Conservation (phyloP, 2,888 invertebrate genomes). For the Timandra comae region DNA sequence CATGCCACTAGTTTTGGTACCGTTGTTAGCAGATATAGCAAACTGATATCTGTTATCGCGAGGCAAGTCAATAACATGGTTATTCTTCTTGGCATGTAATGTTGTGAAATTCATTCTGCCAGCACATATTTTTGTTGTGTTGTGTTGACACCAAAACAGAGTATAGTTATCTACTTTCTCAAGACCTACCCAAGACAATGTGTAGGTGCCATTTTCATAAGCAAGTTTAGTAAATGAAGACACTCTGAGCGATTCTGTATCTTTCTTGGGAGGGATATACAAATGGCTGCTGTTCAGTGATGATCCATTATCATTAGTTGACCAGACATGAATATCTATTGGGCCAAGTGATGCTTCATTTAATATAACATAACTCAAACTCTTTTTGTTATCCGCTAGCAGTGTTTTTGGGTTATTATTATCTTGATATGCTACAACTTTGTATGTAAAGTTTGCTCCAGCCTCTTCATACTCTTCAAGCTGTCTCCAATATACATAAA, state of each 20-base stretch:
- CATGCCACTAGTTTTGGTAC: conserved; percentile 86
- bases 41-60: conserved; percentile 81
- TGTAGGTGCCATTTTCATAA: conserved; percentile 83
- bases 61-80: conserved; percentile 78
- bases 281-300: conserved; percentile 76
- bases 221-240: conserved; percentile 83
- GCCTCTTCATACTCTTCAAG: conserved; percentile 82
- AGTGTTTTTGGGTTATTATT: conserved; percentile 39
- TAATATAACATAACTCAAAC: conserved; percentile 78
- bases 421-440: conserved; percentile 60
- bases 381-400: conserved; percentile 70
- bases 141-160: conserved; percentile 85
- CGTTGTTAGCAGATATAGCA: conserved; percentile 87
- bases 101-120: conserved; percentile 66
- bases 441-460: conserved; percentile 84
- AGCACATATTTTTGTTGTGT: conserved; percentile 69
- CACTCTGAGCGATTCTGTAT: conserved; percentile 61
- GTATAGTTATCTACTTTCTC: conserved; percentile 80
- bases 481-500: conserved; percentile 88
- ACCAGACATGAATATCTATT: conserved; percentile 75
- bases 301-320: conserved; percentile 78
- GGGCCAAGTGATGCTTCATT: conserved; percentile 60
- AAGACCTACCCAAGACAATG: conserved; percentile 84
- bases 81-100: conserved; percentile 47
- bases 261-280: conserved; percentile 75